phyloP scores from a whole-genome alignment of 1,140 invertebrate genomes.

The Wiebesia pumilae region DNA sequence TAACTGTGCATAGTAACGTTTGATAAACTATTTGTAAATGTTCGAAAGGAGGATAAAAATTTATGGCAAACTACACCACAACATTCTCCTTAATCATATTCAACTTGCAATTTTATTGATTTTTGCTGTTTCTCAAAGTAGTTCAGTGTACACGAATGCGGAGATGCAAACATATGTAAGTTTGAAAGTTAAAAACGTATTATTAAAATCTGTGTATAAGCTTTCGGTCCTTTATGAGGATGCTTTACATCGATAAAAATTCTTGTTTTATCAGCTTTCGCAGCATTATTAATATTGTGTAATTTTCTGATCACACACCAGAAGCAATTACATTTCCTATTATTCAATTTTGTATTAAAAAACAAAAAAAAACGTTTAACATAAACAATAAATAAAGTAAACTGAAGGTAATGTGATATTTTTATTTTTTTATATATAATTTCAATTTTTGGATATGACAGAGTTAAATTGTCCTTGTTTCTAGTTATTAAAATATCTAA shows the following conservation, averaged over 20 bases:
- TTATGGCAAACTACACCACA: neutral
- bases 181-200: neutral
- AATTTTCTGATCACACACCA: neutral
- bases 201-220: slow-evolving; percentile 16
- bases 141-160: neutral
- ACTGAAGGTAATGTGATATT: neutral
- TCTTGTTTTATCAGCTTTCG: slow-evolving; percentile 9
- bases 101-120: neutral
- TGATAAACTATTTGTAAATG: neutral
- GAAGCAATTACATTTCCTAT: neutral
- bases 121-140: neutral
- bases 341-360: neutral
- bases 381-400: neutral
- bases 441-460: neutral
- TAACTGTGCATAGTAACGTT: neutral
- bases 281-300: neutral
- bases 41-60: neutral
- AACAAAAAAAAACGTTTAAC: neutral
- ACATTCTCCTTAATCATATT: neutral
- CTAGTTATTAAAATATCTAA: neutral
- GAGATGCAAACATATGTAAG: neutral
- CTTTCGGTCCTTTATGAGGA: neutral
- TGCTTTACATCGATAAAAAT: neutral
- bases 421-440: slow-evolving; percentile 16
- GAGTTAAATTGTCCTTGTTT: neutral